Percentiles rank a stretch among this genome's conserved stretches.
Conservation (phyloP, 2,113 vertebrate species). For the Miniopterus natalensis region DNA sequence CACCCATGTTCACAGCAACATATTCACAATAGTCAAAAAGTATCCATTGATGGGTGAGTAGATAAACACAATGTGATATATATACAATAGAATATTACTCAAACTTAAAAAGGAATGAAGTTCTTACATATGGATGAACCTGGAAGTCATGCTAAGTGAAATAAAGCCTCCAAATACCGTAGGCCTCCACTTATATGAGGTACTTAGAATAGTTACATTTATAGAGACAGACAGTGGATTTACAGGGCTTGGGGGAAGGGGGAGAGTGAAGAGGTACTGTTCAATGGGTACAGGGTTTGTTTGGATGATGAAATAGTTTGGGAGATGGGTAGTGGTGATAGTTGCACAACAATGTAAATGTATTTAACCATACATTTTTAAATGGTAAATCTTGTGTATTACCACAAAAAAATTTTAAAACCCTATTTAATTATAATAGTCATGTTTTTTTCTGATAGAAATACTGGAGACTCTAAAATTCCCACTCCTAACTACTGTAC, state of each 20-base stretch:
- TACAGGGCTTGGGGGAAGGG: background rate
- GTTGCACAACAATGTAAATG: background rate
- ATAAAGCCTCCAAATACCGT: background rate
- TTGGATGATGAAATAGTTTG: background rate
- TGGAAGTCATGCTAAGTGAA: constrained; percentile 8
- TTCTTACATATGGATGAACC: background rate
- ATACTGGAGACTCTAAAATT: constrained; percentile 1
- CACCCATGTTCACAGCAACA: background rate
- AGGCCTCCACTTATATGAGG: background rate
- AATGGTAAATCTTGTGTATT: background rate
- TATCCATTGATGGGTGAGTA: background rate
- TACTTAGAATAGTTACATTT: background rate
- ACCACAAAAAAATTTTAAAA: background rate
- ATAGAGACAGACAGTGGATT: background rate
- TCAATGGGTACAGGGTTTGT: background rate
- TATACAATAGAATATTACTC: background rate
- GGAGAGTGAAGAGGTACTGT: background rate
- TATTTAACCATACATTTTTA: background rate
- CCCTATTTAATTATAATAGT: background rate
- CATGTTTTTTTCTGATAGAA: background rate
- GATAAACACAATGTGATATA: background rate
- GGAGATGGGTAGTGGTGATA: background rate
- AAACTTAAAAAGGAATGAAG: background rate
- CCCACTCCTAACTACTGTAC: background rate
- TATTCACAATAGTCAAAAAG: background rate